Base-by-base conservation (phyloP, 2,888 invertebrate species). In the Philereme transversata region DNA sequence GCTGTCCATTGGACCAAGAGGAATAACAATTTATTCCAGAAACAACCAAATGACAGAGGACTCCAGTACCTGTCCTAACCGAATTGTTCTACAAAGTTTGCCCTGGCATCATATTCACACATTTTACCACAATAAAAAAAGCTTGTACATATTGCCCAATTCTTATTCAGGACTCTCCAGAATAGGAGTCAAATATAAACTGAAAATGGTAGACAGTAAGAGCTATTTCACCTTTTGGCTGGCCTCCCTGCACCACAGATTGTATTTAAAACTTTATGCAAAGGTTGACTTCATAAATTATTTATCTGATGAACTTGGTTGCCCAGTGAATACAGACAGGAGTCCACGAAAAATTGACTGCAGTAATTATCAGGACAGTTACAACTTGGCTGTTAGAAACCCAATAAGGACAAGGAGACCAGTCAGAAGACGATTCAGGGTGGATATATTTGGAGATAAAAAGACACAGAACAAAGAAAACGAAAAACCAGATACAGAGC, bases 81-180 rank as follows among this genome's bases (percentile, higher is more conserved):
- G 93, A 41, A 92, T 93, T 68, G 90, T 93, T 0, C 73, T 93
- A 45, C 93, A 93, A 75, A 90, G 92, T 62, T 69, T 93, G 54
- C 91, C 93, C 2, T 96, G 96, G 96, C 94, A 94, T 71, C 95
- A 95, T 69, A 96, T 96, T 72, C 96, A 96, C 76, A 96, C 96
- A 68, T 92, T 96, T 68, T 96, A 95, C 75, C 96, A 95, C 77
- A 96, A 95, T 75, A 96, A 96, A 79, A 95, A 95, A 74, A 95
- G 94, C 68, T 86, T 96, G 46, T 95, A 95, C 68, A 93, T 95
- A 6, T 92, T 93, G 75, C 94, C 93, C 4, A 92, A 92, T 71
- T 89, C 92, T 68, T 86, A 93, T 73, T 93, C 93, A 52, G 89
- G 90, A 4, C 80, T 94, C 41, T 93, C 93, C 8, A 95, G 90